Conservation (phyloP, 2,888 invertebrate species). For the Zeuzera pyrina region DNA sequence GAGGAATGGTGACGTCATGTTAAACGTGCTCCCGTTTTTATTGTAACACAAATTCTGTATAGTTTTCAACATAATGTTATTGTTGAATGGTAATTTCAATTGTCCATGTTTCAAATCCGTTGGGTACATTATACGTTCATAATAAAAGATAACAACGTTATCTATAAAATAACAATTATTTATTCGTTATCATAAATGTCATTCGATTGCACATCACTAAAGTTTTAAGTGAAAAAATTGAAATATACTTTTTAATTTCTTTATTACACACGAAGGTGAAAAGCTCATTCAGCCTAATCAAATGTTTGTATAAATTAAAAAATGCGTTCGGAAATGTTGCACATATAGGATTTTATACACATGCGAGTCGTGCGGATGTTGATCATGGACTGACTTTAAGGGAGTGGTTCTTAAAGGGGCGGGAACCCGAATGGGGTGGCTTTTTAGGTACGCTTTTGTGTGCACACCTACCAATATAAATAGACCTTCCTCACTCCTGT, state of each 20-base stretch:
- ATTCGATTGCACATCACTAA: too few species aligned
- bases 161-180: too few species aligned
- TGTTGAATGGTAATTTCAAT: conserved; percentile 50
- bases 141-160: conserved; percentile 4
- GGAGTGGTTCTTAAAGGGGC: conserved; percentile 63
- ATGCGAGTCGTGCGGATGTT: conserved; percentile 25
- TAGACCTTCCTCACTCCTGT: conserved; percentile 24
- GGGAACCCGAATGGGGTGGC: conserved; percentile 20
- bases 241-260: too few species aligned
- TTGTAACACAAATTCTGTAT: conserved; percentile 59
- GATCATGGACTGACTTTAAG: conserved; percentile 37
- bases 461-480: conserved; percentile 24
- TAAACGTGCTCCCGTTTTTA: conserved; percentile 45
- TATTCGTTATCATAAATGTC: too few species aligned
- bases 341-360: conserved; percentile 15
- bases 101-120: conserved; percentile 60
- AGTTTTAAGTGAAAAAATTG: too few species aligned
- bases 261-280: not conserved
- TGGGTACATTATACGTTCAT: conserved; percentile 59
- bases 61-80: conserved; percentile 66
- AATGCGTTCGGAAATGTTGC: conserved; percentile 8
- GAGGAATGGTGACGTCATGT: conserved; percentile 74
- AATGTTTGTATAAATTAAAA: not conserved
- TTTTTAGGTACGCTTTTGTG: conserved; percentile 45
- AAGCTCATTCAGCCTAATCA: not conserved